Percentiles rank a stretch among this genome's conserved stretches.
Conservation (phyloP, 2,888 invertebrate species). For the Drosophila leonis region DNA sequence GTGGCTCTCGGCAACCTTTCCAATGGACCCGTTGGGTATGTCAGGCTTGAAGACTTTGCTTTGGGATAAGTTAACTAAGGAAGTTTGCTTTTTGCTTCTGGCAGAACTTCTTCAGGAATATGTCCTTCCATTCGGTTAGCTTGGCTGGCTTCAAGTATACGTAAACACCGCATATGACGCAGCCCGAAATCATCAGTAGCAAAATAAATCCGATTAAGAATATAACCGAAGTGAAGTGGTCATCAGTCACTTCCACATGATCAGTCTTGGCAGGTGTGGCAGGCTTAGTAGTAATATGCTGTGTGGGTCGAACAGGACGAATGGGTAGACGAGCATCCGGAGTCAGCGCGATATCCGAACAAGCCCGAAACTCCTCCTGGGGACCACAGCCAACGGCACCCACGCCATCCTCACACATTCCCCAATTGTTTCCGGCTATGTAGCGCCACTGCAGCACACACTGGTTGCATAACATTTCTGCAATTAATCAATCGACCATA, state of each 20-base stretch:
- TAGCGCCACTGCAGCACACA: slow-evolving; percentile 96
- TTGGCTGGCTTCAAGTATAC: slow-evolving; percentile 23
- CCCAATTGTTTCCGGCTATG: slow-evolving; percentile 95
- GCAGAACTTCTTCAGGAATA: slow-evolving; percentile 37
- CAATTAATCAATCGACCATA: background rate
- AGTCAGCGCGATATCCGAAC: slow-evolving; percentile 92
- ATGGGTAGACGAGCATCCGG: slow-evolving; percentile 85
- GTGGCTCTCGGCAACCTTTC: slow-evolving; percentile 26
- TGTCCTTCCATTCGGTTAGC: slow-evolving; percentile 32
- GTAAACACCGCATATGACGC: slow-evolving; percentile 31
- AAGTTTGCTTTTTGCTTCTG: slow-evolving; percentile 36
- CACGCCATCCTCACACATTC: slow-evolving; percentile 89
- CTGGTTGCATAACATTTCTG: slow-evolving; percentile 90
- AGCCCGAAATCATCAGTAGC: slow-evolving; percentile 21
- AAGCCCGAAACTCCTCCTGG: slow-evolving; percentile 95
- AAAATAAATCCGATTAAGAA: slow-evolving; percentile 27
- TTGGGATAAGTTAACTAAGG: slow-evolving; percentile 23
- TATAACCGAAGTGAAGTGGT: slow-evolving; percentile 14
- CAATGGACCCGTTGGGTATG: slow-evolving; percentile 18
- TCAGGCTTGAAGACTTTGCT: slow-evolving; percentile 30
- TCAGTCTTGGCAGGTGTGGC: slow-evolving; percentile 44
- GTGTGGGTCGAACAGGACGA: slow-evolving; percentile 84
- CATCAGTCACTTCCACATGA: slow-evolving; percentile 26
- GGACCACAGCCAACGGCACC: slow-evolving; percentile 94
- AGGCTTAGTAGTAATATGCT: slow-evolving; percentile 80